Conservation (phyloP, 2,797 vertebrate species). For the Pipistrellus nathusii region DNA sequence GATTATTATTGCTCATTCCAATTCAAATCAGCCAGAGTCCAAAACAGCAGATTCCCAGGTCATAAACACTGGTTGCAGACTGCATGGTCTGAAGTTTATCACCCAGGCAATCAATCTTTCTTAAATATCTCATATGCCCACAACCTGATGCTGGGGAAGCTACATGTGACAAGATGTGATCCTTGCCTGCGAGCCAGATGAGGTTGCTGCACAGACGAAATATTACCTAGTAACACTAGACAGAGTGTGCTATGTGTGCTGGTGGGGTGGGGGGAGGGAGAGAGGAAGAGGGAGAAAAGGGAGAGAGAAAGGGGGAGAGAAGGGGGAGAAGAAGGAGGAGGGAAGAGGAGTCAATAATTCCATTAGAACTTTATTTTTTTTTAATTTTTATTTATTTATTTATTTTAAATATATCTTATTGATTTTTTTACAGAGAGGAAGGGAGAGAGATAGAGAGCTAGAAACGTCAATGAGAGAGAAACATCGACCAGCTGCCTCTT, state of each 20-base stretch:
- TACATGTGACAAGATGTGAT: neutral
- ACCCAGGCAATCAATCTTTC: neutral
- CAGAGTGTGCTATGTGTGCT: rapidly evolving
- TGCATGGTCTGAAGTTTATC: neutral
- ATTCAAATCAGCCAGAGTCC: conserved; percentile 41
- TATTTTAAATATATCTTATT: too few species aligned
- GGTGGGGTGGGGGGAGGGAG: rapidly evolving
- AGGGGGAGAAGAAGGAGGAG: rapidly evolving
- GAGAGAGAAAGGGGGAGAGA: rapidly evolving
- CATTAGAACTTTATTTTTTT: neutral
- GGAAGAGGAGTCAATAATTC: neutral
- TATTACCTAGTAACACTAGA: neutral
- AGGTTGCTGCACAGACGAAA: neutral
- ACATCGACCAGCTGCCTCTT: too few species aligned
- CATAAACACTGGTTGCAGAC: neutral
- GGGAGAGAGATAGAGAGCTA: too few species aligned
- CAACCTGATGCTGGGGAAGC: neutral
- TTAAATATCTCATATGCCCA: neutral
- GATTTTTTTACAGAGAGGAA: too few species aligned
- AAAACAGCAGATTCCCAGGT: neutral
- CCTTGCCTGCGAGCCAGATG: neutral
- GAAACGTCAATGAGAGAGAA: too few species aligned
- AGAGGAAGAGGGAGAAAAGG: too few species aligned
- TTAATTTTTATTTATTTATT: too few species aligned
- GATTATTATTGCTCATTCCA: neutral